Base-by-base conservation (phyloP, 2,888 invertebrate genomes). In the Acronicta leporina region DNA sequence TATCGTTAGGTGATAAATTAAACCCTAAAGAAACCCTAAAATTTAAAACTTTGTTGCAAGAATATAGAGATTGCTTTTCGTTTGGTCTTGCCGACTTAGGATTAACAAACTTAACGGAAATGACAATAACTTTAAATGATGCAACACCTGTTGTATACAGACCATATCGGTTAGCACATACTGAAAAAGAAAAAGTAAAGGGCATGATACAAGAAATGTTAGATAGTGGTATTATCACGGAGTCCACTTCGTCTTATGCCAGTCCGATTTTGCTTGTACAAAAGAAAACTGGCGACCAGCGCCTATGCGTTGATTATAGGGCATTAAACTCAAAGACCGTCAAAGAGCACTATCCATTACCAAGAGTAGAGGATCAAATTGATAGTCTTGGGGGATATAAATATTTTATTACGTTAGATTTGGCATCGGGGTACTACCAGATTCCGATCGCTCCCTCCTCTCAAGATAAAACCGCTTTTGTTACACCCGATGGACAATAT, bases 381-480 rank as follows among this genome's bases (percentile, higher is more conserved):
- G 47, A 47, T 10, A 27, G 30, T 27, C 47, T 47, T 15, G 27
- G 30, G 14, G 79, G 76, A 1, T 52, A 60, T 38, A 49, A 16
- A 4, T 56, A 51, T 0, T 82, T 68, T 40, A 75, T 40, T 1
- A 5, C 67, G 65, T 1, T 47, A 15, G 47, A 47, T 15, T 47
- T 47, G 11, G 47, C 47, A 11, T 47, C 47, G 5, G 47, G 47
- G 25, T 47, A 47, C 35, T 35, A 47, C 47, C 47, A 47, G 14
- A 47, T 47, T 14, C 47, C 47, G 10, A 63, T 88, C 0, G 54
- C 70, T 5, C 54, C 64, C 7, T 55, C 55, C 0, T 62, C 63
- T 9, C 53, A 73, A 68, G 14, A 77, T 20, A 71, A 72, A 57
- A 79, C 79, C 7, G 69, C 77, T 2, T 79, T 79, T 41, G 71